Evolutionary conservation across 2,113 vertebrate genomes (phyloP).

Genomic region (Ictalurus furcatus): DNA sequence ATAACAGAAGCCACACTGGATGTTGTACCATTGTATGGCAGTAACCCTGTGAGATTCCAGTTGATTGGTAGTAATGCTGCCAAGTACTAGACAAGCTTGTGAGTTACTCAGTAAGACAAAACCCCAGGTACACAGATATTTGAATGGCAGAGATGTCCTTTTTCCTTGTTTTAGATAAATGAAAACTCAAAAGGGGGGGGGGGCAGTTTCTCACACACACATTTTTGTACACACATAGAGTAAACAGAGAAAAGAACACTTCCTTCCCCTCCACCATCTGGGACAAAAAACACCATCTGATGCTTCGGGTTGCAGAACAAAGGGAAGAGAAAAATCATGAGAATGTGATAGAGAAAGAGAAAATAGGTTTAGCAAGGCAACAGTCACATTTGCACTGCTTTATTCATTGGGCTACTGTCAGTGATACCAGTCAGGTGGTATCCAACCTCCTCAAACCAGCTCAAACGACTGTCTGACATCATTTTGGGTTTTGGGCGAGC

Average conservation of each 20-base stretch:
- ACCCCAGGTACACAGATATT: neutral
- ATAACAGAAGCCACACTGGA: neutral
- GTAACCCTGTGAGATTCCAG: neutral
- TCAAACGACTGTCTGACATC: neutral
- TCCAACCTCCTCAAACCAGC: neutral
- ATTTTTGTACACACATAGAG: neutral
- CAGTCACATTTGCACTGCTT: neutral
- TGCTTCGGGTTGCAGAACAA: neutral
- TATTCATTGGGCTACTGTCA: neutral
- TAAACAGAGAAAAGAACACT: slow-evolving; percentile 10
- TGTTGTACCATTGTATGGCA: neutral
- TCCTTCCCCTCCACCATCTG: neutral
- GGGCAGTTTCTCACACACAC: neutral
- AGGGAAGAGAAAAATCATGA: neutral
- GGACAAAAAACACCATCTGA: slow-evolving; percentile 1
- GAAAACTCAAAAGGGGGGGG: neutral
- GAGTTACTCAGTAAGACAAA: neutral
- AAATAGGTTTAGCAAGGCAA: neutral
- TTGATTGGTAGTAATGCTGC: neutral
- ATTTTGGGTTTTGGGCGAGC: neutral
- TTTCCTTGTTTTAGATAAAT: neutral
- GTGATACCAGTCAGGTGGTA: neutral
- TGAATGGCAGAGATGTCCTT: neutral
- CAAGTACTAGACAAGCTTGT: neutral
- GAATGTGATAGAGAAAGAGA: neutral